Conservation (phyloP, 92 coral and sea anemone genomes). For the Paragorgia papillata region DNA sequence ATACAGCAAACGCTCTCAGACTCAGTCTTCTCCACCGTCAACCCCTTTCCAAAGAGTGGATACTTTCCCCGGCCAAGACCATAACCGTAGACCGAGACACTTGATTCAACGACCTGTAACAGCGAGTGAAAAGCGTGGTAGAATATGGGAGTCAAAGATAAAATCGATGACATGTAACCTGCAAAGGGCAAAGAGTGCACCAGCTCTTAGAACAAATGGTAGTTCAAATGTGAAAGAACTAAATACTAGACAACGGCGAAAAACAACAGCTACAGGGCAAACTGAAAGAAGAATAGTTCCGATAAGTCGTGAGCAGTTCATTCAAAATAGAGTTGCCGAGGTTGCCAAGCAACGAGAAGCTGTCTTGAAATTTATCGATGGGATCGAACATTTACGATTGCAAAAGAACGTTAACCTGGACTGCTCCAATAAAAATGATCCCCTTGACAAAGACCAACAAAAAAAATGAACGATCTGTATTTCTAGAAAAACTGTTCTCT, state of each 20-base stretch:
- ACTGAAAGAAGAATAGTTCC: slow-evolving; percentile 30
- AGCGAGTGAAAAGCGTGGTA: slow-evolving; percentile 75
- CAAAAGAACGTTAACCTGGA: not conserved
- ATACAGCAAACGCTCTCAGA: slow-evolving; percentile 46
- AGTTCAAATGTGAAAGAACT: slow-evolving; percentile 14
- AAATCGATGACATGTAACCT: slow-evolving; percentile 73
- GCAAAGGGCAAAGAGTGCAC: slow-evolving; percentile 92
- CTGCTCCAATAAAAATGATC: no score
- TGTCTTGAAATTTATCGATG: slow-evolving; percentile 64
- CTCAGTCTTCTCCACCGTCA: slow-evolving; percentile 69
- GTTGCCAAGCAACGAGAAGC: slow-evolving; percentile 61
- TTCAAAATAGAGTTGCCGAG: slow-evolving; percentile 65
- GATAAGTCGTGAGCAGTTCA: slow-evolving; percentile 62
- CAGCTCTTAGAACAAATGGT: slow-evolving; percentile 54
- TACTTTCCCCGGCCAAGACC: slow-evolving; percentile 71
- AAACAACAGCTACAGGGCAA: slow-evolving; percentile 14
- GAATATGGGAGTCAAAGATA: slow-evolving; percentile 80
- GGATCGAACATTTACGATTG: slow-evolving; percentile 67
- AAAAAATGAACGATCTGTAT: no score
- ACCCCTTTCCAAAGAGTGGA: slow-evolving; percentile 44
- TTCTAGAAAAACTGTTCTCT: no score
- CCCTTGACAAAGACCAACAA: no score
- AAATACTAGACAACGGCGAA: slow-evolving; percentile 30
- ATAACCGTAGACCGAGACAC: no score
- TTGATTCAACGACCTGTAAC: slow-evolving; percentile 91